Evolutionary conservation across 2,797 vertebrate species (phyloP).

Genomic region (Steatocranus sp.): DNA sequence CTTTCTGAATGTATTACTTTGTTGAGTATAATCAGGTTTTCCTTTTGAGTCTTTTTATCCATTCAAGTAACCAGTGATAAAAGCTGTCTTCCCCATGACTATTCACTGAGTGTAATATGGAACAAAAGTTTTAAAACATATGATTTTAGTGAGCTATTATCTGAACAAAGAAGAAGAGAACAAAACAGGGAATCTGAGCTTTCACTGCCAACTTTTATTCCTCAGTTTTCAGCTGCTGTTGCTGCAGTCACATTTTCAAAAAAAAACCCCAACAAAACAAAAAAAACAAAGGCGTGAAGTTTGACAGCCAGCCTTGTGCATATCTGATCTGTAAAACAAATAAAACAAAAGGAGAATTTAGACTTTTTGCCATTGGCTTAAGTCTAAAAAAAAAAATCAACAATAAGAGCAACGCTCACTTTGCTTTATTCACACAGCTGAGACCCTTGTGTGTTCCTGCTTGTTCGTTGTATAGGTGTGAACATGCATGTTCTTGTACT

Average conservation of each 20-base stretch:
- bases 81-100: not conserved
- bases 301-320: constrained; percentile 34
- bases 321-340: constrained; percentile 37
- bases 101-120: not conserved
- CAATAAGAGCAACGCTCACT: constrained; percentile 1
- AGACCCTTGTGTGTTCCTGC: not conserved
- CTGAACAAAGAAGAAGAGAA: not conserved
- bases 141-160: not conserved
- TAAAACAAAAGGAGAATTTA: constrained; percentile 14
- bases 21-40: not conserved
- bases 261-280: accelerated
- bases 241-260: not conserved
- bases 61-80: not conserved
- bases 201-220: constrained; percentile 1
- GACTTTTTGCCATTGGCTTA: constrained; percentile 20
- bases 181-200: not conserved
- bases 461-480: not conserved
- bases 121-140: not conserved
- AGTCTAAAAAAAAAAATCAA: not conserved
- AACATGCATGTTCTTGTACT: not conserved
- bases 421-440: constrained; percentile 12
- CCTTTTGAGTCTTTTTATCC: not conserved
- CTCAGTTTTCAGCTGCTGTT: not conserved
- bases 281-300: not conserved
- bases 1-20: not conserved